Evolutionary conservation across 1,140 invertebrate species (phyloP).

Genomic region (Drosophila orena): DNA sequence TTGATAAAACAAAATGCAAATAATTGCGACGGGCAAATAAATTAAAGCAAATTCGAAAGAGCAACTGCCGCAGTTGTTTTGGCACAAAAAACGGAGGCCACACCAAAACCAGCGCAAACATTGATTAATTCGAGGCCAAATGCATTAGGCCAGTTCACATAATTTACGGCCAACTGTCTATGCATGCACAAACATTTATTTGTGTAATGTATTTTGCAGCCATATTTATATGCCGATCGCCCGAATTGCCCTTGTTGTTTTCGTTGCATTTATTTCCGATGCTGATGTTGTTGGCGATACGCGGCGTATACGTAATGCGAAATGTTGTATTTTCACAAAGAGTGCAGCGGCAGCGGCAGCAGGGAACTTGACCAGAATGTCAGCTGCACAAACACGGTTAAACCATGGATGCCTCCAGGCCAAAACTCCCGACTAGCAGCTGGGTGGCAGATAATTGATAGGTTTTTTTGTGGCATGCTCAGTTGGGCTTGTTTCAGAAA

Average conservation of each 20-base stretch:
- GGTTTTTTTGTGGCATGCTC: slow-evolving; percentile 1
- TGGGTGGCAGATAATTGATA: slow-evolving; percentile 7
- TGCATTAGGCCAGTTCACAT: slow-evolving; percentile 70
- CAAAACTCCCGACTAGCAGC: not conserved
- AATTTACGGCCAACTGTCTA: slow-evolving; percentile 62
- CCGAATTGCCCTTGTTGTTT: slow-evolving; percentile 3
- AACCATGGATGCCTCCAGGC: slow-evolving; percentile 34
- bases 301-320: slow-evolving; percentile 46
- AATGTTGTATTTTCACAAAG: slow-evolving; percentile 17
- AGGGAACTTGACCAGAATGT: slow-evolving; percentile 70
- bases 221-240: slow-evolving; percentile 47
- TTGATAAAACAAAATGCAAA: slow-evolving; percentile 65
- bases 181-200: slow-evolving; percentile 49
- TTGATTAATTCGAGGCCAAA: slow-evolving; percentile 81
- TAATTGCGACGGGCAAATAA: slow-evolving; percentile 72
- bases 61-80: slow-evolving; percentile 34
- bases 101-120: slow-evolving; percentile 47
- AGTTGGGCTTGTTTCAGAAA: not conserved
- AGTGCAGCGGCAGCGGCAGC: slow-evolving; percentile 7
- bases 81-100: slow-evolving; percentile 41
- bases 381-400: slow-evolving; percentile 67
- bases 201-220: slow-evolving; percentile 52
- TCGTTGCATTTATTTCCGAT: slow-evolving; percentile 35
- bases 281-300: slow-evolving; percentile 29
- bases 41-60: slow-evolving; percentile 55